Conservation (phyloP, 2,888 invertebrate species). For the Tetragonula carbonaria region DNA sequence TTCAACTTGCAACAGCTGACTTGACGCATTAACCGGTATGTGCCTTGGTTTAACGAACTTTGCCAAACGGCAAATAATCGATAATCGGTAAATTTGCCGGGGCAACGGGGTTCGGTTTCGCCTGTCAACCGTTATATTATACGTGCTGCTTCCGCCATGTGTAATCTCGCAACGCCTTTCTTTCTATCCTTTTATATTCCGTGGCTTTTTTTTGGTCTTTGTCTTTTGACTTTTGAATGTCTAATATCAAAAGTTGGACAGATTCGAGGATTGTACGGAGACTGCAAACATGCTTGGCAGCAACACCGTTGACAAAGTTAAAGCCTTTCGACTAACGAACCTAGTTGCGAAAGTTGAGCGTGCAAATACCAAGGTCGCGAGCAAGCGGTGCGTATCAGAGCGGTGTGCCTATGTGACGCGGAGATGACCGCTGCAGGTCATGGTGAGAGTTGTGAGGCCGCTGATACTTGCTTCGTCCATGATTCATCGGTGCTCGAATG, state of each 20-base stretch:
- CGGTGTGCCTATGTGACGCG: neutral
- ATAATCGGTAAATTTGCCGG: conserved; percentile 20
- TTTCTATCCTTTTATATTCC: neutral
- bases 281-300: neutral
- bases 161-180: neutral
- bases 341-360: neutral
- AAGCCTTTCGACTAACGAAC: neutral
- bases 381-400: neutral
- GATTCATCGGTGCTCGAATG: conserved; percentile 37
- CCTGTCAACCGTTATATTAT: neutral
- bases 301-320: neutral
- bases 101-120: neutral
- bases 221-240: neutral
- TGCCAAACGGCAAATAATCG: neutral
- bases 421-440: conserved; percentile 7
- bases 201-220: no score
- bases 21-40: conserved; percentile 9
- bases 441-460: conserved; percentile 1
- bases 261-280: neutral
- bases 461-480: conserved; percentile 19
- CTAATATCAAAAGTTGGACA: neutral
- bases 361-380: neutral
- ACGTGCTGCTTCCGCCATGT: neutral
- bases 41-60: conserved; percentile 30
- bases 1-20: conserved; percentile 22